These are phyloP conservation scores for Ectobius pallidus DNA, from an alignment of 2,888 invertebrate genomes.

Conservation along the genomic window DNA sequence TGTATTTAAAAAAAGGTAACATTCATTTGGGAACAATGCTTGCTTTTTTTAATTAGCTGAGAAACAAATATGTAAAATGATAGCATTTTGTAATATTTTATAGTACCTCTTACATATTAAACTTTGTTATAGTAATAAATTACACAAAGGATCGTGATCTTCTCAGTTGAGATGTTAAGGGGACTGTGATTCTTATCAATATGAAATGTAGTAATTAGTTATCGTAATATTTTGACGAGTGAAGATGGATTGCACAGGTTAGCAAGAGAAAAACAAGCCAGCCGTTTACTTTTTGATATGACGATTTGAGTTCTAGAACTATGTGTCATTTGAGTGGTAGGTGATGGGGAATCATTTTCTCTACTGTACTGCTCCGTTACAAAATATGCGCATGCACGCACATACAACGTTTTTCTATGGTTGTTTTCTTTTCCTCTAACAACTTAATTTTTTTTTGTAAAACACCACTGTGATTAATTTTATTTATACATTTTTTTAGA, in stretches of 20 bases:
- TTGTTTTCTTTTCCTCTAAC: conserved; percentile 1
- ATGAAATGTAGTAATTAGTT: not conserved
- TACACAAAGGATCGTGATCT: not conserved
- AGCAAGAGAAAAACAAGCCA: conserved; percentile 1
- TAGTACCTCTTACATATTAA: not conserved
- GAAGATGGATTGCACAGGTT: not conserved
- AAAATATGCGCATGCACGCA: conserved; percentile 6
- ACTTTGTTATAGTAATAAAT: not conserved
- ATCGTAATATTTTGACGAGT: not conserved
- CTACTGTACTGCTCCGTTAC: conserved; percentile 9
- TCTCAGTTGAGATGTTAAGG: too few species aligned
- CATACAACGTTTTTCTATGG: not conserved
- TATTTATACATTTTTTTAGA: conserved; percentile 23
- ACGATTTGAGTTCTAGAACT: conserved; percentile 1
- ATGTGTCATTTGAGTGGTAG: conserved; percentile 13
- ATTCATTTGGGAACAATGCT: conserved; percentile 6
- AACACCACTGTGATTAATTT: conserved; percentile 26
- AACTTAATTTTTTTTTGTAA: conserved; percentile 32
- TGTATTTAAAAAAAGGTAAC: not conserved
- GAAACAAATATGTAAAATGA: not conserved
- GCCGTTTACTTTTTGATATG: conserved; percentile 6
- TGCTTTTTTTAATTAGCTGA: not conserved
- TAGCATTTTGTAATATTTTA: not conserved
- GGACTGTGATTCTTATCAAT: not conserved
- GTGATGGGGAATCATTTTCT: not conserved